Conservation (phyloP, 1,140 invertebrate genomes). For the Atopsyche davidsoni region DNA sequence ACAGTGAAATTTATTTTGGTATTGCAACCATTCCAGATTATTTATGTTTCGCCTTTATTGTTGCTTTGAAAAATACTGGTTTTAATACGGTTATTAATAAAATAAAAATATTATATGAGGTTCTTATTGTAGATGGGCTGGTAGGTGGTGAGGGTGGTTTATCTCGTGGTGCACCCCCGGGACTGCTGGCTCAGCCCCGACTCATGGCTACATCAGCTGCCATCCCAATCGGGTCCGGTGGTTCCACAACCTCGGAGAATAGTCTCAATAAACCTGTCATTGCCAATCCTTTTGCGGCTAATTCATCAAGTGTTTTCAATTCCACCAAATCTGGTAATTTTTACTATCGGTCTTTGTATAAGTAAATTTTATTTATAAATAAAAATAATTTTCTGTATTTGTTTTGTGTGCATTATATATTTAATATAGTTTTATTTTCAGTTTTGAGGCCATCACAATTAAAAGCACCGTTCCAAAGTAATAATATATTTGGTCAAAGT, state of each 20-base stretch:
- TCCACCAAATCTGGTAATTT: slow-evolving; percentile 4
- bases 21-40: no score
- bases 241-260: no score
- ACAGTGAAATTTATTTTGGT: no score
- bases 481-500: slow-evolving; percentile 41
- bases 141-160: neutral
- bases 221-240: no score
- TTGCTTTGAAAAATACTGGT: no score
- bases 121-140: neutral
- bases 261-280: neutral
- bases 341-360: neutral
- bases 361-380: neutral
- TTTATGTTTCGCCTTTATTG: no score
- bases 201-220: neutral
- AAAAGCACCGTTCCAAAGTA: slow-evolving; percentile 32
- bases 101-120: neutral
- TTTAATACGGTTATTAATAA: no score
- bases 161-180: neutral
- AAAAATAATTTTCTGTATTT: slow-evolving; percentile 1
- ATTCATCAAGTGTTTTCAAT: neutral
- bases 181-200: neutral
- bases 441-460: slow-evolving; percentile 27
- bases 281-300: neutral
- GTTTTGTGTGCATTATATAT: neutral
- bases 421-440: neutral